Base-by-base conservation (phyloP, 2,797 vertebrate genomes). In the Lacerta agilis region DNA sequence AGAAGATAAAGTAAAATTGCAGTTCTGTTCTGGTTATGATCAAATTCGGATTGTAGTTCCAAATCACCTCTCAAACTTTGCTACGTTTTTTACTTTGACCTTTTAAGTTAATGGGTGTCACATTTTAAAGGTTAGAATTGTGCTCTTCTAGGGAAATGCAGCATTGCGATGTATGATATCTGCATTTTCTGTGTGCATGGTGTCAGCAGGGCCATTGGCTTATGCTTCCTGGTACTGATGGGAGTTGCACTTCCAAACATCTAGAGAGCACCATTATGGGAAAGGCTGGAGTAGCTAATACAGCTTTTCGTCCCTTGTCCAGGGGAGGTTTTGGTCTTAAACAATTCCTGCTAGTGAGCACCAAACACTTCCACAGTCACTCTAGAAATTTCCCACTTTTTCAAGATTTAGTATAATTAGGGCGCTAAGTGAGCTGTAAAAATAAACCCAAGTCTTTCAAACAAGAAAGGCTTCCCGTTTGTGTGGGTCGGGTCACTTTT, bases 391-490 rank as follows among this genome's bases (percentile, higher is more conserved):
- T 88, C 90, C 86, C 89, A 76, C 88, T 91, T 90, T 91, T 91
- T 92, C 94, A 93, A 92, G 93, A 88, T 86, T 89, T 92, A 87
- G 92, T 17, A 64, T 83, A 85, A 76, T 72, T 58, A 88, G 81
- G 83, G 84, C 85, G 89, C 91, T 91, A 89, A 88, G 89, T 72
- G 91, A 94, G 86, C 88, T 77, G 49, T 89, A 91, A 79, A 89
- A 73, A 45, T 73, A 85, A 79, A 25, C n/a, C 13, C 69, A 79
- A 33, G 17, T 38, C 29, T 90, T 87, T 90, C n/a, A n/a, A 72
- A 82, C 55, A 13, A 55, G 78, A 82, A 85, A 88, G 43, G 5
- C 43, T 89, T 91, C 85, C 38, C 86, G 79, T 94, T 90, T 92
- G 38, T 93, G 90, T 75, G 29, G 82, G 85, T 88, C 82, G 88